Evolutionary conservation across 2,888 invertebrate genomes (phyloP).

Genomic region (Drosophila formosana): DNA sequence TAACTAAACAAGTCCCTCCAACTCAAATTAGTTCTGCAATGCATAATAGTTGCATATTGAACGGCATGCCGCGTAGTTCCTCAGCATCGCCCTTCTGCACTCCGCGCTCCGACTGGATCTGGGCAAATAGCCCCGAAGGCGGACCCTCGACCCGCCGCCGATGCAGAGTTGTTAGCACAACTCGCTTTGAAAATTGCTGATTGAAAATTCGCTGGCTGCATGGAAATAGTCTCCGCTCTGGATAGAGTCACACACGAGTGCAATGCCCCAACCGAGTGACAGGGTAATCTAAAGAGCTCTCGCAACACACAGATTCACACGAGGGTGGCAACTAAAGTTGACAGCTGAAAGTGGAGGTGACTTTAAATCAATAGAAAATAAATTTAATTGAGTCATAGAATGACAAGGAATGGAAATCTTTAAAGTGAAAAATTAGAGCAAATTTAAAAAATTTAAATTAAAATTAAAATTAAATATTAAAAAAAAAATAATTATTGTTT

Average conservation of each 20-base stretch:
- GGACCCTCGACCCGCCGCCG: conserved; percentile 3
- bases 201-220: conserved; percentile 60
- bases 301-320: conserved; percentile 21
- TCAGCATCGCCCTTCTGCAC: neutral
- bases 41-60: neutral
- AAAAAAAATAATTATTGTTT: too few relatives aligned
- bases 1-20: conserved; percentile 5
- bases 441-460: too few relatives aligned
- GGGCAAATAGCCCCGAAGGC: neutral
- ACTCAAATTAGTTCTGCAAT: conserved; percentile 31
- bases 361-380: neutral
- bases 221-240: conserved; percentile 49
- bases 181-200: conserved; percentile 63
- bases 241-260: conserved; percentile 70
- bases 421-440: too few relatives aligned
- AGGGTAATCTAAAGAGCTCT: conserved; percentile 75
- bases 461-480: too few relatives aligned
- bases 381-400: too few relatives aligned
- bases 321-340: conserved; percentile 21
- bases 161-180: conserved; percentile 38
- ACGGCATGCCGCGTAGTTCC: neutral
- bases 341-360: neutral
- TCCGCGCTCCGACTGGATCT: neutral
- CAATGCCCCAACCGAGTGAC: conserved; percentile 65
- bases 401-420: too few relatives aligned